Evolutionary conservation across 2,888 invertebrate species (phyloP), one percentile per base, ranked within the genome.

Genomic region (Leptopilina syphax): DNA sequence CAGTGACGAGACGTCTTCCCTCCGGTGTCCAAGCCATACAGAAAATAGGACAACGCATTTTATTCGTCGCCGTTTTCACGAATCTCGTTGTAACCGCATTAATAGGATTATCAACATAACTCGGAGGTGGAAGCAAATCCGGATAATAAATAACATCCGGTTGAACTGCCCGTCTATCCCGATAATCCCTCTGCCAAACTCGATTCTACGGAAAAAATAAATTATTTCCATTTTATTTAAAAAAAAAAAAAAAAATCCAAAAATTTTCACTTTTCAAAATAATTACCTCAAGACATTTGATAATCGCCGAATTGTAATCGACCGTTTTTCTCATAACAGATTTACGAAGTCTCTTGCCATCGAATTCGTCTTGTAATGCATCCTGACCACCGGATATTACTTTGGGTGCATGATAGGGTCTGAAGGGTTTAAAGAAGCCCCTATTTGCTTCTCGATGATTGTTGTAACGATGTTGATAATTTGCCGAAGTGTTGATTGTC

Each of bases 1-100:
- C 99, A 1, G 99, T 99, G 7, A 99, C 97, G 82, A 99, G 93
- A 86, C 99, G 95, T 84, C 99, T 95, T 13, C 99, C 99, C 93
- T 99, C 99, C 0, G 99, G 99, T 7, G 99, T 99, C 99, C 99
- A 99, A 13, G 98, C 98, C 91, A 99, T 96, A 88, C 98, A 98
- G 92, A 99, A 99, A 88, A 99, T 98, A 0, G 99, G 99, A 93
- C 99, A 99, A 86, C 99, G 95, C 96, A 99, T 98, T 94, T 99
- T 99, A 93, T 99, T 99, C 79, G 99, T 99, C 9, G 99, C 99
- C n/a, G 99, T 98, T 92, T 99, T 97, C 8, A 99, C 99, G 92
- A 99, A 99, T 89, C 98, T 94, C 66, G 97, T 97, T 5, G 98
- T 97, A 13, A 98, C 98, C 85, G 98, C 97, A 93, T 99, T 99